Evolutionary conservation across 2,797 vertebrate species (phyloP).

Genomic region (Parauchenoglanis ngamensis): DNA sequence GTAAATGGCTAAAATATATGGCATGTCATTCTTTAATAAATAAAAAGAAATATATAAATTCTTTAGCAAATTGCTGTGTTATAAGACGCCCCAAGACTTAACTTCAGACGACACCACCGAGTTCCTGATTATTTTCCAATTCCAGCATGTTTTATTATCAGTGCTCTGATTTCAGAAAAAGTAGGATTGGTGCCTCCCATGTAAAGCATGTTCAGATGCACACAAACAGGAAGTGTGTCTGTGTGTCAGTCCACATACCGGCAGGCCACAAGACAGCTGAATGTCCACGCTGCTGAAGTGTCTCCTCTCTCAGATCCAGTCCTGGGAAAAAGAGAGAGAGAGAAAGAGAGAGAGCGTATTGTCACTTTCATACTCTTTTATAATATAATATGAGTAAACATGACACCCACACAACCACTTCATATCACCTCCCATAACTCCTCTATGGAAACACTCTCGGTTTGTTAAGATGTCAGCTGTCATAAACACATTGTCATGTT

Average conservation of each 20-base stretch:
- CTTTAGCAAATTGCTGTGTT: too few species aligned
- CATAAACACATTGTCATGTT: background rate
- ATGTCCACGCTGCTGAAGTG: constrained; percentile 63
- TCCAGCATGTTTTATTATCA: too few species aligned
- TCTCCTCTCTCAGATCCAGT: constrained; percentile 49
- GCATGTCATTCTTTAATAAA: too few species aligned
- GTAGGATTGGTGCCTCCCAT: background rate
- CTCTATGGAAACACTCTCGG: background rate
- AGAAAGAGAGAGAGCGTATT: background rate
- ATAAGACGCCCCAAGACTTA: too few species aligned
- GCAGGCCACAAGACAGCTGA: constrained; percentile 65
- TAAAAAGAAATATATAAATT: too few species aligned
- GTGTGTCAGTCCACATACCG: constrained; percentile 65
- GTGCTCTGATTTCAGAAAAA: too few species aligned
- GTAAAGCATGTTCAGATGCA: background rate
- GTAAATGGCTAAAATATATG: too few species aligned
- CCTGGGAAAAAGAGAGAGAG: constrained; percentile 3
- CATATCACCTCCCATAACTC: background rate
- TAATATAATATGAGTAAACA: background rate
- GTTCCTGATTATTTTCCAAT: too few species aligned
- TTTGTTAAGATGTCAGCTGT: background rate
- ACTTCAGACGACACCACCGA: too few species aligned
- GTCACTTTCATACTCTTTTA: background rate
- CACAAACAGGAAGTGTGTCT: background rate
- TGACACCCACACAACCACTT: background rate